Percentiles rank a stretch among this genome's conserved stretches.
Conservation (phyloP, 2,888 invertebrate species). For the Therioaphis trifolii region DNA sequence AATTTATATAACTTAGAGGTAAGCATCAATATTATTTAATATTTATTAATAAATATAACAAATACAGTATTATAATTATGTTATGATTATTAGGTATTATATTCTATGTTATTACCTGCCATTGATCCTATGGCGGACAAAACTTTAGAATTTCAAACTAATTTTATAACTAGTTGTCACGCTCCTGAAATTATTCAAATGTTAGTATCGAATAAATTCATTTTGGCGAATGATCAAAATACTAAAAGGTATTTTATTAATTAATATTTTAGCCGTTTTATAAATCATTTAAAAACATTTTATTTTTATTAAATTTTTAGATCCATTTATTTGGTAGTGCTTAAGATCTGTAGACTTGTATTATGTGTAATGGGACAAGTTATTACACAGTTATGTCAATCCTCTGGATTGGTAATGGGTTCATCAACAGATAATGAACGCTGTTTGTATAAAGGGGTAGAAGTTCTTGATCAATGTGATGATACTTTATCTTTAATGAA, state of each 20-base stretch:
- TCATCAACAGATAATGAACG: constrained; percentile 11
- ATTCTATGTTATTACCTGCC: constrained; percentile 92
- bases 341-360: constrained; percentile 89
- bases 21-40: constrained; percentile 63
- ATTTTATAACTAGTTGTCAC: constrained; percentile 77
- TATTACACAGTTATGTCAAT: constrained; percentile 66
- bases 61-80: background rate
- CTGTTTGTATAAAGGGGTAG: constrained; percentile 35
- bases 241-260: constrained; percentile 73
- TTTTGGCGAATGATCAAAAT: constrained; percentile 81
- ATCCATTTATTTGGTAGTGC: constrained; percentile 86
- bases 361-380: constrained; percentile 80
- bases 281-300: background rate
- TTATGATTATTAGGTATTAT: constrained; percentile 75
- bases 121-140: constrained; percentile 81
- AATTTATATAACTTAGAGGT: constrained; percentile 82
- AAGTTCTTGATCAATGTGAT: constrained; percentile 48
- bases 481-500: constrained; percentile 72
- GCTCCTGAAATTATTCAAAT: constrained; percentile 80
- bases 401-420: constrained; percentile 69
- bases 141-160: constrained; percentile 78
- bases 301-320: constrained; percentile 69
- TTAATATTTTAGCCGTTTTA: background rate
- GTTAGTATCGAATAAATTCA: constrained; percentile 86
- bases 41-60: background rate